Conservation (phyloP, 2,113 vertebrate species). For the Sardina pilchardus region DNA sequence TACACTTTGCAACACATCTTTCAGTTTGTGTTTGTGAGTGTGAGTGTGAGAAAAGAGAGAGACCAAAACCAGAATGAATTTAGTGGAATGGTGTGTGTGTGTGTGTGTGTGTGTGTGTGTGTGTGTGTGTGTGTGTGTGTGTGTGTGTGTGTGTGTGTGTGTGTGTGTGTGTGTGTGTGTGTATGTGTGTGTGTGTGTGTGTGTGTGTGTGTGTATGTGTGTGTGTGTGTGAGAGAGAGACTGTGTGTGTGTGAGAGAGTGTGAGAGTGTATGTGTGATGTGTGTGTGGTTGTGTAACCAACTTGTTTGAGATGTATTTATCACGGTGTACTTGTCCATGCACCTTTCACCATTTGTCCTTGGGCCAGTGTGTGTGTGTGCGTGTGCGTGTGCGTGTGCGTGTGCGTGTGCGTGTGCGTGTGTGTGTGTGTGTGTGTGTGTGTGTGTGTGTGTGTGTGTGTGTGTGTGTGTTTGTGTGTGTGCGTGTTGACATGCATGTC, state of each 20-base stretch:
- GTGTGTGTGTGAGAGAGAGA: background rate
- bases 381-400: too few species aligned
- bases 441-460: too few species aligned
- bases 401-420: too few species aligned
- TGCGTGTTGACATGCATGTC: too few species aligned
- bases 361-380: too few species aligned
- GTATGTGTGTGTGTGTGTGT: conserved; percentile 23
- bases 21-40: background rate
- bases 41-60: background rate
- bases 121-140: too few species aligned
- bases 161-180: conserved; percentile 34
- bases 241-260: conserved; percentile 1
- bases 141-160: background rate
- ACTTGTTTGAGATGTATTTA: background rate
- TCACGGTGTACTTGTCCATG: background rate
- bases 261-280: conserved; percentile 24
- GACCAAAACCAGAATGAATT: background rate
- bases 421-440: too few species aligned
- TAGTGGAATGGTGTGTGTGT: conserved; percentile 3
- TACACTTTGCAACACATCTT: background rate
- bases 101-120: conserved; percentile 22
- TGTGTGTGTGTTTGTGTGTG: too few species aligned
- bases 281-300: conserved; percentile 40
- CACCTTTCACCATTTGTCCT: too few species aligned
- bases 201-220: conserved; percentile 24